These are phyloP conservation scores for Chrysolina americana DNA, from an alignment of 2,888 invertebrate species.

Conservation along the genomic window DNA sequence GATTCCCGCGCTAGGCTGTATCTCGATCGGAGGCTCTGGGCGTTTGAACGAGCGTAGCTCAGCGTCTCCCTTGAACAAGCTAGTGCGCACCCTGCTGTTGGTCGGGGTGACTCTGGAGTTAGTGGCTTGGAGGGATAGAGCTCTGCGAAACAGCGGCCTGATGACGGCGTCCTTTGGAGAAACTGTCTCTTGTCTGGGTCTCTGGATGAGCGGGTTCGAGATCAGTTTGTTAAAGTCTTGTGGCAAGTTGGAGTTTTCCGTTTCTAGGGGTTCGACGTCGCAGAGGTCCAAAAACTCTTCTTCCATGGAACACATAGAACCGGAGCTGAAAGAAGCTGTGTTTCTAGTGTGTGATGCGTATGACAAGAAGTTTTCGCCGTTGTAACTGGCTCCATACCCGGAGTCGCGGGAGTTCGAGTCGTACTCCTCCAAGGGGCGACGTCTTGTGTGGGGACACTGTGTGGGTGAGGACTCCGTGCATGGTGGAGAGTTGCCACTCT, in stretches of 20 bases:
- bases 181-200: conserved; percentile 54
- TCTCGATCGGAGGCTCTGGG: conserved; percentile 75
- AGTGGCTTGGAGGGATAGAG: conserved; percentile 71
- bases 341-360: conserved; percentile 61
- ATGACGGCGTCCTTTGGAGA: conserved; percentile 66
- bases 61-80: conserved; percentile 68
- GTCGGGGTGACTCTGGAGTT: conserved; percentile 58
- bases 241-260: conserved; percentile 67
- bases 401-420: conserved; percentile 76
- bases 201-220: conserved; percentile 69
- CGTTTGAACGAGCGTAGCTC: conserved; percentile 74
- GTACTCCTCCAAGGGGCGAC: conserved; percentile 71
- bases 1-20: conserved; percentile 57
- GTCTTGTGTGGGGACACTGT: conserved; percentile 57
- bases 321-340: conserved; percentile 69
- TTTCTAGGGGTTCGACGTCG: conserved; percentile 73
- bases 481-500: conserved; percentile 57
- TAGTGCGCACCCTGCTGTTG: conserved; percentile 69
- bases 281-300: conserved; percentile 78
- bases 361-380: conserved; percentile 60
- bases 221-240: conserved; percentile 75
- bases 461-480: conserved; percentile 57
- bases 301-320: conserved; percentile 75
- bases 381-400: conserved; percentile 71
- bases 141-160: conserved; percentile 70